Evolutionary conservation across 2,888 invertebrate species (phyloP).

Genomic region (Serripes groenlandicus): DNA sequence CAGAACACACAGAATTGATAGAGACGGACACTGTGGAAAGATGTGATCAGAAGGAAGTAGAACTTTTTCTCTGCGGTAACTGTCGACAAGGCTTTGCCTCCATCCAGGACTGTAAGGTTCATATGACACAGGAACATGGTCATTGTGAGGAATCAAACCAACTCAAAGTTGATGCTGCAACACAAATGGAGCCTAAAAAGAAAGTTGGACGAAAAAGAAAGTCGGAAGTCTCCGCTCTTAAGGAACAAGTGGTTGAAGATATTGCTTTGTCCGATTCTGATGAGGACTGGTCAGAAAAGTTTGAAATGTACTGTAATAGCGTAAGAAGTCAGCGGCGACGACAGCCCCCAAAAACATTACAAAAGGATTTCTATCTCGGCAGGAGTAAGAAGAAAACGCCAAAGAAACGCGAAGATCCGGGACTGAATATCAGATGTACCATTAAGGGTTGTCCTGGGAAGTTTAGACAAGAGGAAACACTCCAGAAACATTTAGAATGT

Average conservation of each 20-base stretch:
- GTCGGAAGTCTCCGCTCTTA: constrained; percentile 49
- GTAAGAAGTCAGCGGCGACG: constrained; percentile 68
- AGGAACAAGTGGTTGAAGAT: constrained; percentile 64
- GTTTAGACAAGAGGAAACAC: constrained; percentile 89
- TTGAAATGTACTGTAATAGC: constrained; percentile 66
- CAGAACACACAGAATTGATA: constrained; percentile 10
- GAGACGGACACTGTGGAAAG: constrained; percentile 65
- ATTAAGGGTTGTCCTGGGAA: constrained; percentile 76
- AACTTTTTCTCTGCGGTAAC: constrained; percentile 86
- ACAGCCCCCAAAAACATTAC: constrained; percentile 76
- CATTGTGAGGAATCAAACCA: constrained; percentile 42
- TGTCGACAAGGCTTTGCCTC: constrained; percentile 84
- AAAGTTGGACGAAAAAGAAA: constrained; percentile 69
- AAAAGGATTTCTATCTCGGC: constrained; percentile 78
- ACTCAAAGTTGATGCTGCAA: constrained; percentile 78
- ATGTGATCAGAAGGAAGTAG: constrained; percentile 71
- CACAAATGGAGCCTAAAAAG: constrained; percentile 77
- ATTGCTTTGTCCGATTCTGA: constrained; percentile 71
- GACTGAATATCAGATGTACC: constrained; percentile 27
- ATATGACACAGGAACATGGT: constrained; percentile 84
- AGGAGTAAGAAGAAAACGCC: constrained; percentile 60
- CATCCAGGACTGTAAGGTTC: constrained; percentile 85
- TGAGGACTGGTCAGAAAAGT: constrained; percentile 72
- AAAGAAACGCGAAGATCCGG: constrained; percentile 21
- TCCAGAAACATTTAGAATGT: constrained; percentile 90